These are phyloP conservation scores for Cephalopholis sonnerati DNA, from an alignment of 2,113 vertebrate species.

Conservation along the genomic window DNA sequence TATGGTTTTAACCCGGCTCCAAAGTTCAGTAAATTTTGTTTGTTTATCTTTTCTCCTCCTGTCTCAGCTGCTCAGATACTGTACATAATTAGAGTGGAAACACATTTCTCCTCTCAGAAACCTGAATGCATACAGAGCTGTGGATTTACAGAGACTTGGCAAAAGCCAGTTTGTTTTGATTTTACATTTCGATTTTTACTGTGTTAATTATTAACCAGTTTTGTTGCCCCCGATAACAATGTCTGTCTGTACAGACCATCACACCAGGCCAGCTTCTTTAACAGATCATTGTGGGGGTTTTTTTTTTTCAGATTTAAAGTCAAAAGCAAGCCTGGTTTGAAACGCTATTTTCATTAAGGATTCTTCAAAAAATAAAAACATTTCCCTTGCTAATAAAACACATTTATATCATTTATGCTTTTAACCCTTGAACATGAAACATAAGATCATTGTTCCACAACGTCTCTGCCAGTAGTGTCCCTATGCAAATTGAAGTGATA, in stretches of 20 bases:
- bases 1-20: slow-evolving; percentile 69
- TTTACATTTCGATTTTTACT: slow-evolving; percentile 6
- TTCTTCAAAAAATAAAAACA: neutral
- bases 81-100: slow-evolving; percentile 63
- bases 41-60: slow-evolving; percentile 70
- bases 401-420: neutral
- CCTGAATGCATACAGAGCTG: slow-evolving; percentile 21
- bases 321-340: neutral
- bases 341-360: neutral
- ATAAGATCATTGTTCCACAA: slow-evolving; percentile 24
- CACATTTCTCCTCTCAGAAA: slow-evolving; percentile 36
- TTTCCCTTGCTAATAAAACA: neutral
- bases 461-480: slow-evolving; percentile 32
- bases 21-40: slow-evolving; percentile 70
- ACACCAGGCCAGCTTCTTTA: neutral
- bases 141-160: slow-evolving; percentile 9
- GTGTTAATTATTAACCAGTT: neutral
- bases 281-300: neutral
- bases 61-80: slow-evolving; percentile 55
- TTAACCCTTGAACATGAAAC: slow-evolving; percentile 3
- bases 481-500: slow-evolving; percentile 70
- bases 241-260: neutral
- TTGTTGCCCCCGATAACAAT: neutral
- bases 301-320: neutral
- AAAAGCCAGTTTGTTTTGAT: neutral